Conservation (phyloP, 1,140 invertebrate genomes). For the Bombus ignitus region DNA sequence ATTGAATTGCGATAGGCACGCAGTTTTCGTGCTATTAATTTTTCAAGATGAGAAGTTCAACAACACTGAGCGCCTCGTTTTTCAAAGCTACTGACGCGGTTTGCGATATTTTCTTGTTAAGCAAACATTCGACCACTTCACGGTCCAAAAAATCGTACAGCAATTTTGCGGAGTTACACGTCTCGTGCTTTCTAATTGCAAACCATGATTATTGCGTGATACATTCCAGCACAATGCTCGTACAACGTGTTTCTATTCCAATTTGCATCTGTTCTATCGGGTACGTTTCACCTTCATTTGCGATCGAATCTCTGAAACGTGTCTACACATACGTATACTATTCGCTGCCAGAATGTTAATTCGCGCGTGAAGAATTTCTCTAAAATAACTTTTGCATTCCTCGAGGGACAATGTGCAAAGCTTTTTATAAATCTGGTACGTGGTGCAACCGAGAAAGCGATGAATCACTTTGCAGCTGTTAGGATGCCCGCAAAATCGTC, state of each 20-base stretch:
- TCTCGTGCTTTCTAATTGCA: slow-evolving; percentile 28
- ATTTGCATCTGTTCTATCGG: slow-evolving; percentile 1
- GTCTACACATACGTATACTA: not conserved
- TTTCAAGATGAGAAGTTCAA: not conserved
- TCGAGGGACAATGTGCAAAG: slow-evolving; percentile 6
- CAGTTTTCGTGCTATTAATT: slow-evolving; percentile 22
- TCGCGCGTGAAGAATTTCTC: slow-evolving; percentile 3
- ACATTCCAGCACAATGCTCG: not conserved
- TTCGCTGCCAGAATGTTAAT: not conserved
- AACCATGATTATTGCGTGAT: slow-evolving; percentile 10
- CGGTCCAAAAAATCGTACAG: slow-evolving; percentile 20
- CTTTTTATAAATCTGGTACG: slow-evolving; percentile 19
- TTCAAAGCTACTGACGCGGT: not conserved
- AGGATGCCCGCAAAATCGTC: not conserved
- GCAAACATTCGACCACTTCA: slow-evolving; percentile 20
- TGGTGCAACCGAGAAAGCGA: slow-evolving; percentile 19
- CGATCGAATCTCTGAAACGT: not conserved
- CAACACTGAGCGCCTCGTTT: not conserved
- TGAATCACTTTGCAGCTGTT: not conserved
- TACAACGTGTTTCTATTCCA: not conserved
- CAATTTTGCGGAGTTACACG: slow-evolving; percentile 11
- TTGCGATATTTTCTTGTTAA: not conserved
- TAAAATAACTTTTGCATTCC: slow-evolving; percentile 14
- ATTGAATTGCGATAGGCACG: not conserved
- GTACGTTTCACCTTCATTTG: not conserved